A percentile compares a stretch with the other conserved stretches of the same genome.
phyloP scores from a whole-genome alignment of 2,113 vertebrate genomes.

The Chaetops frenatus region DNA sequence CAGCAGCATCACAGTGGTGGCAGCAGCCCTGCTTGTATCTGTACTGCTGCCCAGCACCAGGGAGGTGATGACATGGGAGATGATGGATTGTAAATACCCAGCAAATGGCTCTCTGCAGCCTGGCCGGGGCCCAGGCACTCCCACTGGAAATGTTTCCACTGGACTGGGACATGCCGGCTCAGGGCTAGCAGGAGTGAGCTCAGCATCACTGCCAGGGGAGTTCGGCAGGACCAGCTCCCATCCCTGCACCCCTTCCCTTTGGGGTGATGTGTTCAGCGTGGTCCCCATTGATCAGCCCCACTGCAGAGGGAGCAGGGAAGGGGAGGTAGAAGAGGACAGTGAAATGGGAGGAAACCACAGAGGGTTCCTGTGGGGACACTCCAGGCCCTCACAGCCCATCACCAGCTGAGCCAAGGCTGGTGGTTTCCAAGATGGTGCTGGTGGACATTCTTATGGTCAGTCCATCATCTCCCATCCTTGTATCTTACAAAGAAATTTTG shows the following conservation, averaged over 20 bases:
- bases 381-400: not conserved
- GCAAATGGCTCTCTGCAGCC: not conserved
- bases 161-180: not conserved
- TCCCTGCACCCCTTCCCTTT: too few species aligned
- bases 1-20: fast-evolving
- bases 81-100: not conserved
- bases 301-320: not conserved
- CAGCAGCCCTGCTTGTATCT: fast-evolving
- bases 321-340: too few species aligned
- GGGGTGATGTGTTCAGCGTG: not conserved
- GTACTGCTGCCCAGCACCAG: not conserved
- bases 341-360: not conserved
- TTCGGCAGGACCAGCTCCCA: not conserved
- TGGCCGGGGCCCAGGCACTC: not conserved
- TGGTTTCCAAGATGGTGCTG: not conserved
- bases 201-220: not conserved
- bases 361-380: not conserved
- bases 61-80: not conserved
- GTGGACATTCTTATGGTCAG: not conserved
- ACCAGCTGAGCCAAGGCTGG: fast-evolving
- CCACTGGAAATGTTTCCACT: not conserved
- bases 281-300: not conserved
- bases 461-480: not conserved
- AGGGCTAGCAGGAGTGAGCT: not conserved
- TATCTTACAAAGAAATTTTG: not conserved